Evolutionary conservation across 2,888 invertebrate species (phyloP).

Genomic region (Pachliopta kotzebuea): DNA sequence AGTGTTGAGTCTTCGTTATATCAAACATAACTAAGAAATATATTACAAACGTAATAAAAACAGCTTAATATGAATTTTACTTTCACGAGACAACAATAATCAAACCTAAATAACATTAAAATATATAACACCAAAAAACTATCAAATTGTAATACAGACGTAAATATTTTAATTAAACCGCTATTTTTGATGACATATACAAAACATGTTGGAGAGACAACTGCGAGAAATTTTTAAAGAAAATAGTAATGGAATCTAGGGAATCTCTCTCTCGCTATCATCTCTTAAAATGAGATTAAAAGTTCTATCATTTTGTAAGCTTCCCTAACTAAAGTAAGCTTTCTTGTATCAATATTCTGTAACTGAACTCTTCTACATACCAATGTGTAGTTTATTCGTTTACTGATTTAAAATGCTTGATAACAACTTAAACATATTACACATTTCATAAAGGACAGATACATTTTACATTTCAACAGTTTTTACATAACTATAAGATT

Average conservation of each 20-base stretch:
- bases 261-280: no score
- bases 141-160: background rate
- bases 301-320: no score
- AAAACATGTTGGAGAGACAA: no score
- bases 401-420: background rate
- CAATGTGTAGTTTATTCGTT: no score
- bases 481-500: background rate
- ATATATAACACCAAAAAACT: background rate
- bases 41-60: background rate
- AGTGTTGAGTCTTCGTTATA: constrained; percentile 18
- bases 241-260: no score
- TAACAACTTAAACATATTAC: no score
- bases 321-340: no score
- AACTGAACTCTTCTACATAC: no score
- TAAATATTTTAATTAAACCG: background rate
- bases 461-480: background rate
- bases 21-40: background rate
- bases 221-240: no score
- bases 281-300: no score
- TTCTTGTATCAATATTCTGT: no score
- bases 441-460: background rate
- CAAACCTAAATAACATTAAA: background rate
- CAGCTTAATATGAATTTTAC: background rate
- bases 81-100: background rate
- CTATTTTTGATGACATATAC: no score